phyloP scores from a whole-genome alignment of 2,888 invertebrate species.

The Desoria tigrina region DNA sequence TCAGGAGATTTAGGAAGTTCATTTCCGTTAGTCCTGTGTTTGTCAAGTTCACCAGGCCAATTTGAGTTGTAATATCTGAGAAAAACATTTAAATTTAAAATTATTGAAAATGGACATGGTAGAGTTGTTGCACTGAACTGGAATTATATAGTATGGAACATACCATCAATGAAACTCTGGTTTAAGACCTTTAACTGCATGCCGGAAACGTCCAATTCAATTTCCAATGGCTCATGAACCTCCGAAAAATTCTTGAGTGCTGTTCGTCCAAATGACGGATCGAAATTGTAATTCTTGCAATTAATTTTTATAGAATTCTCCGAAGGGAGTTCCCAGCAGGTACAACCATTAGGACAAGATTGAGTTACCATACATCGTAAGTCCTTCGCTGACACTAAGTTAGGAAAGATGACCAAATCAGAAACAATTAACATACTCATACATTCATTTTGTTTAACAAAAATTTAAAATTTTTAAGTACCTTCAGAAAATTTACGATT shows the following conservation, averaged over 20 bases:
- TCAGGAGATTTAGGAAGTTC: conserved; percentile 39
- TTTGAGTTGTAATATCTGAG: conserved; percentile 37
- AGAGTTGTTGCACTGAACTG: no score
- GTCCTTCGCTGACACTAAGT: conserved; percentile 37
- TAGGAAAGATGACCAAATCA: not conserved
- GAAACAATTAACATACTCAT: not conserved
- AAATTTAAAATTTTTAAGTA: conserved; percentile 15
- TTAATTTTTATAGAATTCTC: conserved; percentile 45
- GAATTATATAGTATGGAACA: not conserved
- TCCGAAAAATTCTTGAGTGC: conserved; percentile 31
- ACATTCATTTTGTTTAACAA: not conserved
- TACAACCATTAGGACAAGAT: conserved; percentile 40
- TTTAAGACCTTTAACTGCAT: conserved; percentile 19
- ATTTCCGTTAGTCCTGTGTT: conserved; percentile 39
- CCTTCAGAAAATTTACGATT: conserved; percentile 34
- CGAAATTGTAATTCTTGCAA: conserved; percentile 29
- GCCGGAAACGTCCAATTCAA: conserved; percentile 34
- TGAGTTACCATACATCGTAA: conserved; percentile 37
- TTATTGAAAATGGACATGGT: no score
- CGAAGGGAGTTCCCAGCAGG: conserved; percentile 44
- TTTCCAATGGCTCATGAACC: conserved; percentile 35
- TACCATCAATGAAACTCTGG: conserved; percentile 28
- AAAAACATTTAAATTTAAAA: conserved; percentile 12
- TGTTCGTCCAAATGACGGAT: conserved; percentile 17
- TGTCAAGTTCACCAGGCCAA: conserved; percentile 41